A percentile compares a stretch with the other conserved stretches of the same genome.
Conservation (phyloP, 2,113 vertebrate genomes). For the Phrynosoma platyrhinos region DNA sequence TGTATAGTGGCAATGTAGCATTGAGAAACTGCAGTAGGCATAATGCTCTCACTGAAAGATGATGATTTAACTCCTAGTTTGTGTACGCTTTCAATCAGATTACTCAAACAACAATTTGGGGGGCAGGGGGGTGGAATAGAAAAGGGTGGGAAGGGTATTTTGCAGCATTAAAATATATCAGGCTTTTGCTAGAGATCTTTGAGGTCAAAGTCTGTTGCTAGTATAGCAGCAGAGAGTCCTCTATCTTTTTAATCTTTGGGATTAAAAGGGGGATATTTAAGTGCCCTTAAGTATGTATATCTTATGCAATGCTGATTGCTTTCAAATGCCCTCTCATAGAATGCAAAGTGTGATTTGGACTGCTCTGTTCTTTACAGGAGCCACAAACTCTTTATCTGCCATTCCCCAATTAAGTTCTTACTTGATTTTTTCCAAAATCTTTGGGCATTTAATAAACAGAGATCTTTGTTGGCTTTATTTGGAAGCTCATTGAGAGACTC, state of each 20-base stretch:
- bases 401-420: too few species aligned
- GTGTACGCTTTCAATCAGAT: accelerated
- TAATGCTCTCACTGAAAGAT: background rate
- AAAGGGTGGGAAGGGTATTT: background rate
- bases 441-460: too few species aligned
- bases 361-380: too few species aligned
- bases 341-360: background rate
- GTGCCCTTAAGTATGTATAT: background rate
- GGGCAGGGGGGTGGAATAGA: accelerated
- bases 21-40: background rate
- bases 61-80: background rate
- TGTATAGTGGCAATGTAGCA: accelerated
- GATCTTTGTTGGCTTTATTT: too few species aligned
- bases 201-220: background rate
- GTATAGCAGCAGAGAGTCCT: background rate
- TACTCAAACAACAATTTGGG: background rate
- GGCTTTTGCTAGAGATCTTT: background rate
- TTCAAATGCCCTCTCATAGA: background rate
- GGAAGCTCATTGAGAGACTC: too few species aligned
- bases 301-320: background rate
- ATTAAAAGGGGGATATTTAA: background rate
- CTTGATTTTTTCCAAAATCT: too few species aligned
- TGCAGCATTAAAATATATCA: too few species aligned
- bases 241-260: background rate
- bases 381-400: too few species aligned